phyloP scores from a whole-genome alignment of 2,113 vertebrate species.

The Australoheros scitulus region DNA sequence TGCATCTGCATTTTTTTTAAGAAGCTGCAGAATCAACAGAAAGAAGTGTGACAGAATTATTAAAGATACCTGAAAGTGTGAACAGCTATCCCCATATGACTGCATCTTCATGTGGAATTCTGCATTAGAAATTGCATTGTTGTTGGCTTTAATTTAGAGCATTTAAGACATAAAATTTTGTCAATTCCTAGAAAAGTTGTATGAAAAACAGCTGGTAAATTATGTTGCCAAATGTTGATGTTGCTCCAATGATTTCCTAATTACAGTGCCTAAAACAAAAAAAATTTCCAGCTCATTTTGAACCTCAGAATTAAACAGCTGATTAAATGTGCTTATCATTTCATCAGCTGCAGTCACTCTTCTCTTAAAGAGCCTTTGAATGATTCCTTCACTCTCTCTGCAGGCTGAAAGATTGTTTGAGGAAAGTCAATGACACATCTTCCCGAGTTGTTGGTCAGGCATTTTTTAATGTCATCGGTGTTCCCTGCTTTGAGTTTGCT shows the following conservation, averaged over 20 bases:
- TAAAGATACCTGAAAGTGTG: not conserved
- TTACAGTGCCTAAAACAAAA: not conserved
- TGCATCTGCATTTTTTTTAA: not conserved
- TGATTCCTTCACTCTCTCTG: not conserved
- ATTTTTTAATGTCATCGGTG: conserved; percentile 89
- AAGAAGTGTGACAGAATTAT: not conserved
- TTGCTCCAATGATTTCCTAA: not conserved
- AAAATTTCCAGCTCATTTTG: not conserved
- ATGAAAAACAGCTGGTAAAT: not conserved
- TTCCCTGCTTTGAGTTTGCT: conserved; percentile 87
- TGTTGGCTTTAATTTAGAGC: not conserved
- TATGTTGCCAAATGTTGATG: not conserved
- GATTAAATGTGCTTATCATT: not conserved
- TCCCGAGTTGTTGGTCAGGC: conserved; percentile 87
- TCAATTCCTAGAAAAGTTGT: not conserved
- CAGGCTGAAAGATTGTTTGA: conserved; percentile 88
- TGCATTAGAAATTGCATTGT: too few species aligned
- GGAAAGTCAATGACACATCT: conserved; percentile 84
- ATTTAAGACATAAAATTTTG: not conserved
- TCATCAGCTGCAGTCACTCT: not conserved
- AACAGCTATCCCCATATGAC: too few species aligned
- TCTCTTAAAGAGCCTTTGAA: not conserved
- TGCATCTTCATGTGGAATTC: not conserved
- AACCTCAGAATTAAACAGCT: not conserved
- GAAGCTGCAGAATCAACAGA: not conserved